Conservation (phyloP, 1,140 invertebrate species). For the Bombus ignitus region DNA sequence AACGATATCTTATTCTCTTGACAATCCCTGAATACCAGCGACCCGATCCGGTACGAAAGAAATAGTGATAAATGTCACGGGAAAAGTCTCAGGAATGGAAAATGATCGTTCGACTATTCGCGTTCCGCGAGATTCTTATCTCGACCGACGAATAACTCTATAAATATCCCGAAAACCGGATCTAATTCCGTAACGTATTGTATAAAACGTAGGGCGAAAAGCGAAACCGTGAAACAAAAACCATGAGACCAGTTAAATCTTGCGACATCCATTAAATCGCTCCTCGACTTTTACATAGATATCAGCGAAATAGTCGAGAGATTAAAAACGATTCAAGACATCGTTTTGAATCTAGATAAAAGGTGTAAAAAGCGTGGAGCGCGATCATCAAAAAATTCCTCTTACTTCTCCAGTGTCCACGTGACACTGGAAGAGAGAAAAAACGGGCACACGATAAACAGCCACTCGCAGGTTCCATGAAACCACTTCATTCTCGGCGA, state of each 20-base stretch:
- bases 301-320: too few species aligned
- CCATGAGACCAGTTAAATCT: too few species aligned
- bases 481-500: slow-evolving; percentile 9
- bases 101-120: slow-evolving; percentile 10
- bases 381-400: neutral
- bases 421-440: neutral
- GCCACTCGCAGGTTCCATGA: slow-evolving; percentile 8
- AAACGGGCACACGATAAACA: slow-evolving; percentile 17
- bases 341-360: neutral
- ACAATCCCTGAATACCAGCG: slow-evolving; percentile 19
- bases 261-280: too few species aligned
- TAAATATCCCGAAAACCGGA: neutral
- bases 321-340: neutral
- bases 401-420: neutral
- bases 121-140: slow-evolving; percentile 8
- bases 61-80: slow-evolving; percentile 52
- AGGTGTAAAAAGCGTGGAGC: too few species aligned
- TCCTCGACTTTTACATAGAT: too few species aligned
- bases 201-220: neutral
- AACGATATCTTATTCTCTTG: slow-evolving; percentile 43
- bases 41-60: neutral
- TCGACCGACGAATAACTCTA: neutral
- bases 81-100: slow-evolving; percentile 30
- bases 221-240: neutral
- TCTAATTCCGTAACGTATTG: neutral